Base-by-base conservation (phyloP, 2,797 vertebrate species). In the Pogoniulus pusillus region DNA sequence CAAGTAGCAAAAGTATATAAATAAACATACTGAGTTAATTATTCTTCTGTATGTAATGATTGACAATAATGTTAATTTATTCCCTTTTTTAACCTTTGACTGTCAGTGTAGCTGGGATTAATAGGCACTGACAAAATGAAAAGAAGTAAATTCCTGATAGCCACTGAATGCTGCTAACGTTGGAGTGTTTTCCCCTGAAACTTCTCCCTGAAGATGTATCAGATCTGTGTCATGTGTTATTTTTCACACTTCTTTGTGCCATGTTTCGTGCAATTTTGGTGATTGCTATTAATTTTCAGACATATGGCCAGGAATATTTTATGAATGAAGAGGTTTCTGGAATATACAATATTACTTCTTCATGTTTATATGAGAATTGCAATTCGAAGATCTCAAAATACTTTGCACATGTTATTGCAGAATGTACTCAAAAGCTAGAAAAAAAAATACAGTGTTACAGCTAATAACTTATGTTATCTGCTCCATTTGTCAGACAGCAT, bases 21-120 rank as follows among this genome's bases (percentile, higher is more conserved):
- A 98, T 97, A 98, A 98, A 97, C 95, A 97, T 96, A 97, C 90
- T 53, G 95, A 97, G 94, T 97, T 97, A 98, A 98, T 98, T 98
- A 98, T 98, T 98, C 96, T 97, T 97, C 96, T 95, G 87, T 97
- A 96, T 94, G 65, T 95, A 97, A 88, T 98, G 97, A 98, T 97
- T 97, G 96, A 97, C 96, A 97, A 97, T 97, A 97, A 96, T 96
- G 79, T 93, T 96, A 97, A 98, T 97, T 96, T 97, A 96, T 97
- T 96, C 89, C 59, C 66, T 65, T 96, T 97, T 96, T 97, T 97
- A 97, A 97, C 94, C 91, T 95, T 96, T 94, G 80, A 64, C 55
- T 92, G 59, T 64, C 85, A 70, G 16, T 85, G 35, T 71, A 81
- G n/a, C 77, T 96, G 59, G 86, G 87, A 85, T 93, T 95, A 92